These are phyloP conservation scores for Anarsia innoxiella DNA, from an alignment of 2,888 invertebrate genomes.

Conservation along the genomic window DNA sequence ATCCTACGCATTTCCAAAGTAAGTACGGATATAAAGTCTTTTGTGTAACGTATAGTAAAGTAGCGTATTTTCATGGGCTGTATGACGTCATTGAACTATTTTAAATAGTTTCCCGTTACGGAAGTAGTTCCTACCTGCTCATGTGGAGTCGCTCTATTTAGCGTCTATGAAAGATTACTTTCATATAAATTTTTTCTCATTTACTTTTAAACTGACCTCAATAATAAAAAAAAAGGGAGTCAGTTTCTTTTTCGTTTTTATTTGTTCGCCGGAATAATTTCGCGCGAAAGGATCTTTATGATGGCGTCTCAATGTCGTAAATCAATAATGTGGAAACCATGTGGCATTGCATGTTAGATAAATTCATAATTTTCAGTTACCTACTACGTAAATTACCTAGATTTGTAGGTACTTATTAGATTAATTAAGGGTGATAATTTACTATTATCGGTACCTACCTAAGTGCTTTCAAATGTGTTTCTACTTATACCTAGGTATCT, in stretches of 20 bases:
- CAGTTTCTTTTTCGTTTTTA: background rate
- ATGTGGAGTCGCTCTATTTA: too few relatives aligned
- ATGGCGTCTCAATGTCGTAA: constrained; percentile 47
- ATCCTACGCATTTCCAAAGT: constrained; percentile 60
- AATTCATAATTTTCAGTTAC: too few relatives aligned
- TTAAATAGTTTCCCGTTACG: too few relatives aligned
- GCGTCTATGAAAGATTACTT: constrained; percentile 16
- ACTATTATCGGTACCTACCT: background rate
- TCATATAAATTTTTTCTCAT: constrained; percentile 11
- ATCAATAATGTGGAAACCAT: constrained; percentile 50
- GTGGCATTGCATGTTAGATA: too few relatives aligned
- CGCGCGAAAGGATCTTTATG: constrained; percentile 30
- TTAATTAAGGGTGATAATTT: background rate
- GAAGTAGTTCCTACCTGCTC: too few relatives aligned
- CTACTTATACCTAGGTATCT: too few relatives aligned
- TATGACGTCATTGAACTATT: too few relatives aligned
- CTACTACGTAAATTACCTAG: constrained; percentile 2
- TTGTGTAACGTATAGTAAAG: too few relatives aligned
- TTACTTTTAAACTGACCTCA: background rate
- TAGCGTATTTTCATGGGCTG: too few relatives aligned
- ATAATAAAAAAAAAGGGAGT: background rate
- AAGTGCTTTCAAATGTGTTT: too few relatives aligned
- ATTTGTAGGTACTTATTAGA: background rate
- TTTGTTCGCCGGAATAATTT: background rate
- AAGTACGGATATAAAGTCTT: too few relatives aligned